Percentiles rank a stretch among this genome's conserved stretches.
Conservation (phyloP, 1,140 invertebrate genomes). For the Platyura marginata region DNA sequence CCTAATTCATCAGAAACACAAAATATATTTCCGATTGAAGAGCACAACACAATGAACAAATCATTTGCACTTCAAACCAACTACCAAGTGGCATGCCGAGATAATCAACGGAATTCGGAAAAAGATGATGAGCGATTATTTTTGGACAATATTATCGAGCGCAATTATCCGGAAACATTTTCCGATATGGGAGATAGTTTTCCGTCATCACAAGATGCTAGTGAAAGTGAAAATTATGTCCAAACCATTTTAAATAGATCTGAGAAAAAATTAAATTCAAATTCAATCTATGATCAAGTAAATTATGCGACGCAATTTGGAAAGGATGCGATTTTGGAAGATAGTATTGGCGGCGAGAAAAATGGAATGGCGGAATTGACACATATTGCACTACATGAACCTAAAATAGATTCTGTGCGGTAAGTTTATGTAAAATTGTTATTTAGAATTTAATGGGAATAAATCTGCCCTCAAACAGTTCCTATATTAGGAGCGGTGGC, state of each 20-base stretch:
- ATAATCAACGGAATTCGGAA: neutral
- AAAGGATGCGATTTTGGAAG: no score
- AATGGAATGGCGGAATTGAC: no score
- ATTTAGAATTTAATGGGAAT: no score
- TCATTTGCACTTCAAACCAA: neutral
- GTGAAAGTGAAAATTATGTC: slow-evolving; percentile 1
- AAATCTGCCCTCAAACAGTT: no score
- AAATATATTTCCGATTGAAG: neutral
- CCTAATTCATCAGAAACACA: slow-evolving; percentile 1
- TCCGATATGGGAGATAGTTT: slow-evolving; percentile 2
- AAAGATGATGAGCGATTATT: neutral
- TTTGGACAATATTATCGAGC: neutral
- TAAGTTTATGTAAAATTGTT: no score
- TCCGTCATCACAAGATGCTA: slow-evolving; percentile 1
- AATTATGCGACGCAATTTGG: no score
- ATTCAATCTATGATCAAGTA: no score
- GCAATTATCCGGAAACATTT: neutral
- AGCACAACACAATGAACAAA: neutral
- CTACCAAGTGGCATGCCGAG: neutral
- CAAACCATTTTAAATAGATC: neutral
- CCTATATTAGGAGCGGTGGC: no score
- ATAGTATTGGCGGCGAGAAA: no score
- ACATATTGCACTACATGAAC: no score
- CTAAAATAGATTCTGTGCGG: no score
- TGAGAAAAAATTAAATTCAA: no score